Evolutionary conservation across 2,113 vertebrate species (phyloP), one percentile per base, ranked within the genome.

Genomic region (Merops nubicus): DNA sequence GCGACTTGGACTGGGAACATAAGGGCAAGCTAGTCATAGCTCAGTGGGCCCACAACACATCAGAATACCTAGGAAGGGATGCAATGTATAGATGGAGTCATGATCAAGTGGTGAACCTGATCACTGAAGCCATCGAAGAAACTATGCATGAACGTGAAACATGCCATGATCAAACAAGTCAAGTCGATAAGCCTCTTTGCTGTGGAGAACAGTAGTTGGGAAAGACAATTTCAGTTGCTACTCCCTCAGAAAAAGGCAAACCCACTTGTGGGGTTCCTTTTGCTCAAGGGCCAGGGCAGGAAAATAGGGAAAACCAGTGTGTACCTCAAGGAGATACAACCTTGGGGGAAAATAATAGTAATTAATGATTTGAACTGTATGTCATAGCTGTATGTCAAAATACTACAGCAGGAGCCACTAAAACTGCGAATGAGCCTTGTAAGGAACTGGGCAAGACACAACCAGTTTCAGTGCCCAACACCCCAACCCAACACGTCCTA

Each of bases 61-160:
- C 28, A 31, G 75, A 20, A 64, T 53, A 91, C 25, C 28, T 11
- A 33, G 25, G 12, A 74, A 48, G 40, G 54, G 33, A 60, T 23
- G 18, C 21, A 23, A n/a, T 0, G 6, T 7, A 22, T 12, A 22
- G 48, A 42, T 3, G 31, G 28, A 11, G 28, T 86, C 0, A 0
- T n/a, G 56, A 33, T 10, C 3, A 0, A 85, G 31, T 20, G 6
- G 33, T 29, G 15, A 34, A 40, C 21, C 43, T 77, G 75, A 60
- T 15, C 25, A 29, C 1, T 60, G 56, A 48, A 78, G 70, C 5
- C 43, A 45, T 1, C 19, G 64, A 48, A 45, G 21, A 64, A 33
- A 25, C 50, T 34, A 74, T 16, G 31, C 33, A 33, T 11, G 11
- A 59, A 40, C 20, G 21, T 4, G 3, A 82, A 63, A 68, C 14